Evolutionary conservation across 2,113 vertebrate genomes (phyloP).

Genomic region (Orthonyx spaldingii): DNA sequence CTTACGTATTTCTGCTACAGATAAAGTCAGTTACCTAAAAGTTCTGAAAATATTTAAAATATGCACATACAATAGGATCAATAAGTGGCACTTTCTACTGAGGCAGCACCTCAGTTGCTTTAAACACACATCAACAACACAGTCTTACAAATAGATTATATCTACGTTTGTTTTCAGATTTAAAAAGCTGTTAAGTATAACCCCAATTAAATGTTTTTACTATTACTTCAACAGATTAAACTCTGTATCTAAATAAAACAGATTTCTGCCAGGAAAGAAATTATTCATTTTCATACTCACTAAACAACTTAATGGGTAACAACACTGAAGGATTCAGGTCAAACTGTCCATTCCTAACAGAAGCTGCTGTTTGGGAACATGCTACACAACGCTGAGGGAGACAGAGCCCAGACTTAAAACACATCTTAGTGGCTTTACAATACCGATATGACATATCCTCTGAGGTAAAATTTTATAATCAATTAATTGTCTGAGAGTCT

Average conservation of each 20-base stretch:
- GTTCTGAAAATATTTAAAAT: conserved; percentile 71
- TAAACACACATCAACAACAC: neutral
- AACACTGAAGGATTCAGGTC: neutral
- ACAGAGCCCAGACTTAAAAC: neutral
- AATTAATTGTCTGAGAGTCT: neutral
- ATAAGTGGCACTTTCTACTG: neutral
- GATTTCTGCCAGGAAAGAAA: neutral
- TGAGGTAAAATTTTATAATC: neutral
- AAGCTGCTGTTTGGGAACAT: neutral
- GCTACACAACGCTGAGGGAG: neutral
- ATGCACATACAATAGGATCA: neutral
- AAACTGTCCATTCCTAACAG: neutral
- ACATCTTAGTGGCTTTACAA: neutral
- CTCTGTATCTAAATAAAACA: conserved; percentile 22
- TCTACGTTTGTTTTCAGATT: neutral
- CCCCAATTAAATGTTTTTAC: conserved; percentile 20
- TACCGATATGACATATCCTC: neutral
- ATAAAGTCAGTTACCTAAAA: conserved; percentile 65
- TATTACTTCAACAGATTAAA: conserved; percentile 30
- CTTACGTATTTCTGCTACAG: conserved; percentile 67
- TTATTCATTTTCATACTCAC: neutral
- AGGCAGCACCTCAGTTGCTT: neutral
- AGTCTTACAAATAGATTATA: neutral
- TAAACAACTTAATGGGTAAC: neutral
- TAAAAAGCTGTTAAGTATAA: neutral